Conservation (phyloP, 2,888 invertebrate species). For the Lucinisca nassula region DNA sequence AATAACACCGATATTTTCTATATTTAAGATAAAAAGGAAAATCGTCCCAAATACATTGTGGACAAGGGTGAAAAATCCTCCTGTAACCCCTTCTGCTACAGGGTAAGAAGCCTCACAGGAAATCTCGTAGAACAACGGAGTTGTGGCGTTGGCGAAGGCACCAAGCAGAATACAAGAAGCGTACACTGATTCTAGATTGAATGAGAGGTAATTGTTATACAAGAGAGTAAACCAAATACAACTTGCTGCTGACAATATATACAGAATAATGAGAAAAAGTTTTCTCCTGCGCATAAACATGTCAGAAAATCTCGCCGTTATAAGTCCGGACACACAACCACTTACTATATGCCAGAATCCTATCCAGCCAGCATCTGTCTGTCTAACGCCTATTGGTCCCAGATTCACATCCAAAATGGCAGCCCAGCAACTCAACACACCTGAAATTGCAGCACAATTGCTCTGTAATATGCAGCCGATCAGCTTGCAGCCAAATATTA, state of each 20-base stretch:
- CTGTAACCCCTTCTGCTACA: conserved; percentile 55
- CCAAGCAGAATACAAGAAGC: conserved; percentile 53
- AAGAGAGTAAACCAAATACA: conserved; percentile 54
- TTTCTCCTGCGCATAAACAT: conserved; percentile 49
- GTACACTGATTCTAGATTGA: conserved; percentile 39
- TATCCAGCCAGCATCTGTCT: conserved; percentile 62
- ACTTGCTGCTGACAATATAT: conserved; percentile 15
- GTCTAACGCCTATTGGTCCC: conserved; percentile 51
- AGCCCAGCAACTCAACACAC: conserved; percentile 37
- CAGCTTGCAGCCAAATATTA: no score
- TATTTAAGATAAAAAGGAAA: conserved; percentile 41
- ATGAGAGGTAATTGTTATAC: conserved; percentile 14
- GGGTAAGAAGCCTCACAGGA: conserved; percentile 56
- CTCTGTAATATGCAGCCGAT: no score
- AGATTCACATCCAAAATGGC: conserved; percentile 54
- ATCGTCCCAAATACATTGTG: conserved; percentile 18
- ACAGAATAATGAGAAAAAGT: conserved; percentile 28
- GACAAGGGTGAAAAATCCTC: conserved; percentile 45
- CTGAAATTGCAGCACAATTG: no score
- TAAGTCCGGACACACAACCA: conserved; percentile 52
- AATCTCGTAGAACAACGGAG: conserved; percentile 57
- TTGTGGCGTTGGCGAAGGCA: conserved; percentile 49
- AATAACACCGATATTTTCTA: conserved; percentile 34
- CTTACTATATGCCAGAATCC: conserved; percentile 56
- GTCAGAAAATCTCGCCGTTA: conserved; percentile 49